Percentiles rank a stretch among this genome's conserved stretches.
Conservation (phyloP, 2,797 vertebrate genomes). For the Odontamblyopus lacepedii region DNA sequence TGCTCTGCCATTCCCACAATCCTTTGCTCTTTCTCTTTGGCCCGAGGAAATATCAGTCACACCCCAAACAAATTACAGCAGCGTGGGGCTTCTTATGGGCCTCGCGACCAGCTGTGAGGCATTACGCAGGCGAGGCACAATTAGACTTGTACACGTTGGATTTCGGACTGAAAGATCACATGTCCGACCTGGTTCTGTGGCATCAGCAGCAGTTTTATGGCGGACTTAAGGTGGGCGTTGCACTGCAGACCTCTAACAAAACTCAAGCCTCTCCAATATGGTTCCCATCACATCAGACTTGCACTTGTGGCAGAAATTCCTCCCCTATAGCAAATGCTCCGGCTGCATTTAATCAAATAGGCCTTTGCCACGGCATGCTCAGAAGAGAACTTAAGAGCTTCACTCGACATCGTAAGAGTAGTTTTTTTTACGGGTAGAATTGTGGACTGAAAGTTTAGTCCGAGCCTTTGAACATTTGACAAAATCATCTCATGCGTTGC, state of each 20-base stretch:
- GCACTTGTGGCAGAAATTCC: constrained; percentile 79
- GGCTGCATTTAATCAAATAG: constrained; percentile 76
- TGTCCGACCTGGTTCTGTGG: constrained; percentile 15
- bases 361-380: constrained; percentile 51
- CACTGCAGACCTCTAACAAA: constrained; percentile 57
- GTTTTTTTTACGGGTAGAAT: not conserved
- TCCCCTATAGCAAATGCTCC: constrained; percentile 63
- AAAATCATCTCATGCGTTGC: constrained; percentile 23
- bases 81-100: constrained; percentile 28
- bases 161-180: constrained; percentile 28
- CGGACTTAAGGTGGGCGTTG: constrained; percentile 50
- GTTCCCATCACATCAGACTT: constrained; percentile 75
- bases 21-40: constrained; percentile 10
- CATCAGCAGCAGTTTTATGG: constrained; percentile 23
- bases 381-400: constrained; percentile 33
- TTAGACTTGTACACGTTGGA: constrained; percentile 29
- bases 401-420: constrained; percentile 41
- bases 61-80: constrained; percentile 32
- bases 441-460: constrained; percentile 11
- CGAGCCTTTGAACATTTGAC: constrained; percentile 20
- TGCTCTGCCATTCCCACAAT: constrained; percentile 16
- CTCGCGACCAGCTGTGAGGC: constrained; percentile 47
- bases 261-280: constrained; percentile 62
- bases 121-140: constrained; percentile 31
- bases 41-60: constrained; percentile 20